Conservation (phyloP, 2,113 vertebrate genomes). For the Sorex fumeus region DNA sequence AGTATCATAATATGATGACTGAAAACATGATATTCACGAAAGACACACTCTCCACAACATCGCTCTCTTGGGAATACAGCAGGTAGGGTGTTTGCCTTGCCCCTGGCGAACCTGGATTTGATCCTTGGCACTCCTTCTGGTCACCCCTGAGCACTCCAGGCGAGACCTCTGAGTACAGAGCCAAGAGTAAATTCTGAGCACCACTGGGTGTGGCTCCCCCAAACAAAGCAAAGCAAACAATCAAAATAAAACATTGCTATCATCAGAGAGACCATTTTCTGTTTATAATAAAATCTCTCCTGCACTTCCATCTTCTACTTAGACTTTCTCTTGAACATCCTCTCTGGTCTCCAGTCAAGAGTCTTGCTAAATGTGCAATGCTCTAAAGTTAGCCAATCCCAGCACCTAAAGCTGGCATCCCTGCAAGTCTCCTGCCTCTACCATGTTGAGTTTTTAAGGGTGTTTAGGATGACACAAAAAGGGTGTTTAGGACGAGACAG, state of each 20-base stretch:
- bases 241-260: too few relatives aligned
- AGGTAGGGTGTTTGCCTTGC: too few relatives aligned
- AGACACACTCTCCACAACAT: not conserved
- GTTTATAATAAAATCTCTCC: not conserved
- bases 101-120: too few relatives aligned
- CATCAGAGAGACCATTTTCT: not conserved
- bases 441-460: not conserved
- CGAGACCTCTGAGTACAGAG: too few relatives aligned
- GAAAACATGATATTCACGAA: not conserved
- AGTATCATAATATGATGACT: not conserved
- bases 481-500: not conserved
- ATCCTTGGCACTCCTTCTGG: too few relatives aligned
- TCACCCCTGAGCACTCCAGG: too few relatives aligned
- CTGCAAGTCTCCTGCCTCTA: not conserved
- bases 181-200: too few relatives aligned
- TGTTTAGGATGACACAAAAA: not conserved
- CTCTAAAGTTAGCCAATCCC: not conserved
- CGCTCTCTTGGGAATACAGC: not conserved
- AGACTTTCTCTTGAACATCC: not conserved
- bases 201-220: too few relatives aligned
- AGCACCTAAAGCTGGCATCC: fast-evolving
- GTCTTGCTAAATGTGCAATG: not conserved
- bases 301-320: too few relatives aligned
- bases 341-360: not conserved
- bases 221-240: too few relatives aligned